These are phyloP conservation scores for Drosophila guanche DNA, from an alignment of 1,140 invertebrate genomes.

Conservation along the genomic window DNA sequence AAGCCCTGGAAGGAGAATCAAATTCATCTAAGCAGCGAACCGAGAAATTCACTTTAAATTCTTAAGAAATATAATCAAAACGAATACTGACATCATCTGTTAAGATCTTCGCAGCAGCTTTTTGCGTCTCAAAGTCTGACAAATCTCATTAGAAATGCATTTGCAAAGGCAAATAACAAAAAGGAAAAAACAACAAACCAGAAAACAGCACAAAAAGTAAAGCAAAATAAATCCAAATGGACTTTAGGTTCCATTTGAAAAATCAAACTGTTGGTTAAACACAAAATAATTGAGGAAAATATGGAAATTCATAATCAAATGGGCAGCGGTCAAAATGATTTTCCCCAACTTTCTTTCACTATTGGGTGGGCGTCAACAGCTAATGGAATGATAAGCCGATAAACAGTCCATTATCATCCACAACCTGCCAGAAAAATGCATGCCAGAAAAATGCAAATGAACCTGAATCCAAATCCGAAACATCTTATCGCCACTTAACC, in stretches of 20 bases:
- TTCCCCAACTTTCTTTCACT: constrained; percentile 24
- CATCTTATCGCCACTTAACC: constrained; percentile 49
- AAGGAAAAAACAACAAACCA: constrained; percentile 33
- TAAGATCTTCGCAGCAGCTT: constrained; percentile 47
- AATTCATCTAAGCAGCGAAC: background rate
- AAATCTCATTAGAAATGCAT: constrained; percentile 75
- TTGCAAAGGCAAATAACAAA: constrained; percentile 37
- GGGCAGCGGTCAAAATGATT: constrained; percentile 17
- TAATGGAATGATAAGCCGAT: constrained; percentile 51
- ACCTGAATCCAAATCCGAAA: background rate
- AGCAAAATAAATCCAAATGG: constrained; percentile 10
- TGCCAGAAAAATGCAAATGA: constrained; percentile 51
- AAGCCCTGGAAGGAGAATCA: constrained; percentile 18
- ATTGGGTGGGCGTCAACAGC: constrained; percentile 42
- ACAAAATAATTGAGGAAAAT: constrained; percentile 23
- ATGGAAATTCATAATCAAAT: constrained; percentile 47
- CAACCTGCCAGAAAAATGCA: constrained; percentile 10
- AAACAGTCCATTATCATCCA: constrained; percentile 34
- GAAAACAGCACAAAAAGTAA: constrained; percentile 19
- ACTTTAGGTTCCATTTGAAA: constrained; percentile 55
- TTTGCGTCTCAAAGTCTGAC: constrained; percentile 29
- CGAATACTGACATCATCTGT: constrained; percentile 64
- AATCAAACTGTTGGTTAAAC: constrained; percentile 50
- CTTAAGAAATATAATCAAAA: too few species aligned
- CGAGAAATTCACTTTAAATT: too few species aligned